Conservation (phyloP, 2,113 vertebrate species). For the Nestor notabilis region DNA sequence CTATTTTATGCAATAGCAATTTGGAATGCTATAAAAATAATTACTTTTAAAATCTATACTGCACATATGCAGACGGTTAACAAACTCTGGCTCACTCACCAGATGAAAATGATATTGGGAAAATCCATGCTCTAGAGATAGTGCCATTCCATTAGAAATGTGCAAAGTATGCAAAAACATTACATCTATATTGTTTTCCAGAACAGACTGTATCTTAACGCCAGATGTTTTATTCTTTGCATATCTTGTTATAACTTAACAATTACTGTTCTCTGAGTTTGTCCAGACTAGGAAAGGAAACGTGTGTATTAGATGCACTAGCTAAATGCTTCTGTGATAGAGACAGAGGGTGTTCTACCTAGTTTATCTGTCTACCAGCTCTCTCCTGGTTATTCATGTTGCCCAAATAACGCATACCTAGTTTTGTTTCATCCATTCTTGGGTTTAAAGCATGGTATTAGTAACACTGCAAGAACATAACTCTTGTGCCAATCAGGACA, state of each 20-base stretch:
- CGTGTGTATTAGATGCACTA: neutral
- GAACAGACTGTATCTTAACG: neutral
- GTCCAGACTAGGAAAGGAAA: neutral
- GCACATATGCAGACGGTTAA: conserved; percentile 63
- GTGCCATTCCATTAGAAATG: conserved; percentile 53
- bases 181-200: conserved; percentile 19
- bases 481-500: neutral
- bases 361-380: neutral
- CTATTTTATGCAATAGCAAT: conserved; percentile 42
- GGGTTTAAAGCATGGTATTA: neutral
- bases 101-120: conserved; percentile 52
- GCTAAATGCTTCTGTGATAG: neutral
- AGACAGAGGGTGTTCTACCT: neutral
- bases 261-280: neutral
- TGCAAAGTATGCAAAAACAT: conserved; percentile 41
- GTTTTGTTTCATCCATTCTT: rapidly evolving
- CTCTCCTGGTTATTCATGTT: neutral
- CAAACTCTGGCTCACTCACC: neutral
- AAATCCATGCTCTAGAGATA: conserved; percentile 50
- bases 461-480: neutral
- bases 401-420: neutral
- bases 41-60: conserved; percentile 31
- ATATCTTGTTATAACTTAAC: neutral
- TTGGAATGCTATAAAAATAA: conserved; percentile 49
- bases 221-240: conserved; percentile 41